Evolutionary conservation across 2,113 vertebrate species (phyloP).

Genomic region (Phalacrocorax pelagicus): DNA sequence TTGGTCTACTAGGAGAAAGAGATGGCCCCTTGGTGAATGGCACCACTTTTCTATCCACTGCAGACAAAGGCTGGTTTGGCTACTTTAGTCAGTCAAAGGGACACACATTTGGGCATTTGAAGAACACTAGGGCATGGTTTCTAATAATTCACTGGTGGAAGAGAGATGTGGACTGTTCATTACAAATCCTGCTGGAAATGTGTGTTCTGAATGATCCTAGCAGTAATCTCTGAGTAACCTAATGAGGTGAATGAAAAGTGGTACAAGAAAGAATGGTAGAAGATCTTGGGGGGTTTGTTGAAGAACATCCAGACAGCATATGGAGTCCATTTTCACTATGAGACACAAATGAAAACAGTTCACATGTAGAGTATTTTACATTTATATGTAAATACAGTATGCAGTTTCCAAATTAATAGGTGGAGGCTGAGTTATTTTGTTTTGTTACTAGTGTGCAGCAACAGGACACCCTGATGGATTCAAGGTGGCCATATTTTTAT

Average conservation of each 20-base stretch:
- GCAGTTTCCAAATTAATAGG: slow-evolving; percentile 4
- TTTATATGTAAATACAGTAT: not conserved
- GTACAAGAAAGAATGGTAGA: not conserved
- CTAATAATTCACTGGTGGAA: not conserved
- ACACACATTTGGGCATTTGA: not conserved
- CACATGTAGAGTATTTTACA: not conserved
- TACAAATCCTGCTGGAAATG: not conserved
- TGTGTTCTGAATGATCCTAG: not conserved
- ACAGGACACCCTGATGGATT: not conserved
- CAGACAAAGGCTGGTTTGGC: not conserved
- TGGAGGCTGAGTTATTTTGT: not conserved
- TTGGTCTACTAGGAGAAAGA: not conserved
- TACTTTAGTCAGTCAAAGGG: not conserved
- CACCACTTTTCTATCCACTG: not conserved
- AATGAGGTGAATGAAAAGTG: not conserved
- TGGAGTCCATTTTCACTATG: not conserved
- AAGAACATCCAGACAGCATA: not conserved
- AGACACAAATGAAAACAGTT: not conserved
- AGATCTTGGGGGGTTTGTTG: not conserved
- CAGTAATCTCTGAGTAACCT: not conserved
- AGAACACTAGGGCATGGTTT: not conserved
- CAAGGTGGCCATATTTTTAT: not conserved
- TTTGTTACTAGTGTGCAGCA: not conserved
- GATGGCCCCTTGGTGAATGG: not conserved
- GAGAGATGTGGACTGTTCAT: not conserved